Base-by-base conservation (phyloP, 1,140 invertebrate species). In the Pissodes strobi region DNA sequence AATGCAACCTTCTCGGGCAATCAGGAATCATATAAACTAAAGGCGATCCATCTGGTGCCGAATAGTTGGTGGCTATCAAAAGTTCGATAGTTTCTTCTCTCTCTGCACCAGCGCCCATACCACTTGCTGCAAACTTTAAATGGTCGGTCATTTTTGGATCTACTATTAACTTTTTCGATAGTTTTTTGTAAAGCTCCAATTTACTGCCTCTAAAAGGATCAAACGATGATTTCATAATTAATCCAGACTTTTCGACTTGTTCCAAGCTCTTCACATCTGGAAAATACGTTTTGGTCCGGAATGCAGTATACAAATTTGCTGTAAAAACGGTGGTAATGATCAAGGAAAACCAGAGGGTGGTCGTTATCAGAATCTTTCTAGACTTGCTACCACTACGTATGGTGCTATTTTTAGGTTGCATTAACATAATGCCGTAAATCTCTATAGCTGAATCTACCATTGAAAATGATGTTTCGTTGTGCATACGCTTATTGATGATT, bases 11-110 rank as follows among this genome's bases (percentile, higher is more conserved):
- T 10, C 12, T 37, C 9, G 70, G 69, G 41, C 69, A 72, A 41
- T 72, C 69, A 22, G 39, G 41, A 5, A 72, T 59, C 8, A 72
- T 43, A 62, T 72, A 69, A 23, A 72, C 30, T 30, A 66, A n/a
- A 10, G 66, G 66, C n/a, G 37, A 22, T 25, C 61, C 66, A 13
- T 66, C 57, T 5, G 12, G 4, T 21, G 2, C 41, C 2, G 27
- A 18, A 58, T 62, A 39, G 21, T 39, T 1, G 58, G 56, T 58
- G 2, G 52, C 19, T 18, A 68, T 72, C 1, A 58, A 13, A 19
- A 64, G 60, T 10, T 57, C 25, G 13, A 62, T 64, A 49, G 68
- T 66, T 9, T 19, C 15, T n/a, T 41, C 22, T 30, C 68, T 38
- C 48, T 71, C 64, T 9, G 69, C 13, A 2, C 49, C 53, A 2